Evolutionary conservation across 2,113 vertebrate species (phyloP).

Genomic region (Aegithalos caudatus): DNA sequence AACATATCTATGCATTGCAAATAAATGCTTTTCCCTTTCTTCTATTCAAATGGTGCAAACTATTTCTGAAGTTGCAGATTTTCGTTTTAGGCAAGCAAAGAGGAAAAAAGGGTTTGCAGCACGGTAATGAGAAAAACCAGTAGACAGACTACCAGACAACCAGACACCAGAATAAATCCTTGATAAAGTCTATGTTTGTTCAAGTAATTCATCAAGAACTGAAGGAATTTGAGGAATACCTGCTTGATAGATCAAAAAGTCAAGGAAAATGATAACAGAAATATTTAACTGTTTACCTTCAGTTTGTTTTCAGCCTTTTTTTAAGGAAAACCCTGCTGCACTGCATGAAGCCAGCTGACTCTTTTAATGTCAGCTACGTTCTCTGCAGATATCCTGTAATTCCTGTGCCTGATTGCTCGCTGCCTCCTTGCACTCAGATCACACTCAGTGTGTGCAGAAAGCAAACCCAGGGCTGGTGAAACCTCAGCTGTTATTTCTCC

Average conservation of each 20-base stretch:
- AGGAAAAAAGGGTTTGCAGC: background rate
- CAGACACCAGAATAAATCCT: background rate
- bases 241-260: background rate
- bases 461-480: background rate
- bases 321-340: background rate
- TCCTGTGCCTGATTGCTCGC: background rate
- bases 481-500: fast-evolving
- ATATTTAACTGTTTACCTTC: background rate
- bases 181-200: background rate
- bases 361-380: fast-evolving
- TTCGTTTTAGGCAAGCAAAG: background rate
- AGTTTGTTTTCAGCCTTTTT: background rate
- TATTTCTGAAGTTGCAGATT: background rate
- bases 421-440: background rate
- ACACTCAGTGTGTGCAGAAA: background rate
- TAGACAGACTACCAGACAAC: background rate
- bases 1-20: background rate
- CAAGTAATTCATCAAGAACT: background rate
- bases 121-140: background rate
- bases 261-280: background rate
- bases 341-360: background rate
- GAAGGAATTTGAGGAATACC: constrained; percentile 3
- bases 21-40: background rate
- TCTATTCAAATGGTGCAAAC: background rate
- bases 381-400: background rate